Evolutionary conservation across 2,888 invertebrate genomes (phyloP), one percentile per base, ranked within the genome.

Genomic region (Athripsodes cinereus): DNA sequence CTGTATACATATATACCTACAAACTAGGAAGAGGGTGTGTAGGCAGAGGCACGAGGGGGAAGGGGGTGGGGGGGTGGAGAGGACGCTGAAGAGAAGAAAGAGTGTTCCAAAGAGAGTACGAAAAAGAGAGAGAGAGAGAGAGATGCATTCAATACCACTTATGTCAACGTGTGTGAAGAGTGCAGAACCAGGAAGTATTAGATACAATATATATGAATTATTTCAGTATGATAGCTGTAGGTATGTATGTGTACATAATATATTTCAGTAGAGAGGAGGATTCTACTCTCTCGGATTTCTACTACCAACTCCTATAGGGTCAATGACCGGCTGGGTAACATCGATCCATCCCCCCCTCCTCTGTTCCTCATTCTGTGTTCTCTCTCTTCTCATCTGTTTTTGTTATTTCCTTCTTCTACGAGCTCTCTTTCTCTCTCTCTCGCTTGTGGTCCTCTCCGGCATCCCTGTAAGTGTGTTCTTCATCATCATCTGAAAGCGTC

Each of bases 291-390:
- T n/a, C n/a, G n/a, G n/a, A n/a, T n/a, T n/a, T n/a, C n/a, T n/a
- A n/a, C n/a, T n/a, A n/a, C n/a, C n/a, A n/a, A n/a, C 55, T 20
- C 18, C 31, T 16, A 34, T 16, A 2, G 48, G 48, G 48, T 31
- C 55, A 44, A 11, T 22, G 47, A 26, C 47, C 47, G 47, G 34
- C 55, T 31, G 34, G 21, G 6, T 35, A n/a, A 47, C 50, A 50
- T 50, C 50, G 50, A 50, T 50, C 50, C 22, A n/a, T 6, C 16
- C 50, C 50, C 26, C 47, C 2, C 19, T 20, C 47, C 47, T 11
- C 21, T 18, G 6, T 44, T 5, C 44, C 44, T 13, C 44, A 13
- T n/a, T n/a, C 16, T 5, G 44, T 8, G 26, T 3, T 26, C 10
- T 26, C 26, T 26, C 26, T 40, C 40, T 8, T 40, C 40, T 40